Evolutionary conservation across 2,797 vertebrate genomes (phyloP).

Genomic region (Allobates femoralis): DNA sequence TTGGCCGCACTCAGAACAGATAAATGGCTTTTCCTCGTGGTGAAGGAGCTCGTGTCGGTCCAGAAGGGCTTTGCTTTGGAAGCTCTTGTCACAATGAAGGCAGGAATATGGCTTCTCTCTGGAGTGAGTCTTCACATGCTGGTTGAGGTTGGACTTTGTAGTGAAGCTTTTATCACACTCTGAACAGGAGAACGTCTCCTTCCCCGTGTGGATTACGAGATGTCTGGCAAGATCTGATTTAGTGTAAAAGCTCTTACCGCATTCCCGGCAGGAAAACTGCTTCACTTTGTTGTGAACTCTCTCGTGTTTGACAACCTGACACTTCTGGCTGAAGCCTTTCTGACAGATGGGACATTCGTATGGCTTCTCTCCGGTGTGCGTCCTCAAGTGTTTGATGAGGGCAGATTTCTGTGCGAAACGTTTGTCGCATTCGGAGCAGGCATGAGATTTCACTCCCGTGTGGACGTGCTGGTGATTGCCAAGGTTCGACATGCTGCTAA

Average conservation of each 20-base stretch:
- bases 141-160: slow-evolving; percentile 41
- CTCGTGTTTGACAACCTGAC: not conserved
- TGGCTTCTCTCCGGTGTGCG: slow-evolving; percentile 17
- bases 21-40: not conserved
- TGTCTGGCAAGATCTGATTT: slow-evolving; percentile 33
- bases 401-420: slow-evolving; percentile 6
- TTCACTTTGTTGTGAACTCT: slow-evolving; percentile 11
- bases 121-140: slow-evolving; percentile 66
- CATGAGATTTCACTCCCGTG: not conserved
- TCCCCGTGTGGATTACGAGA: slow-evolving; percentile 39
- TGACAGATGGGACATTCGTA: not conserved
- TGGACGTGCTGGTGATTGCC: not conserved
- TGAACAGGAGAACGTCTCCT: slow-evolving; percentile 5
- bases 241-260: slow-evolving; percentile 29
- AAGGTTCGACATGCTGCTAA: slow-evolving; percentile 1
- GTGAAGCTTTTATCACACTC: slow-evolving; percentile 51
- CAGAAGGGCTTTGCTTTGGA: slow-evolving; percentile 36
- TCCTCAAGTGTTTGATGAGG: not conserved
- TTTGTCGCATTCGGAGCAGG: not conserved
- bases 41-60: slow-evolving; percentile 65
- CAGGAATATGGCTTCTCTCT: slow-evolving; percentile 73
- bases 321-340: slow-evolving; percentile 19
- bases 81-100: slow-evolving; percentile 70
- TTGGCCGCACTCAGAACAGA: slow-evolving; percentile 25
- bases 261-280: slow-evolving; percentile 1